phyloP scores from a whole-genome alignment of 2,888 invertebrate genomes.

The Callyntrura guangdongensis region DNA sequence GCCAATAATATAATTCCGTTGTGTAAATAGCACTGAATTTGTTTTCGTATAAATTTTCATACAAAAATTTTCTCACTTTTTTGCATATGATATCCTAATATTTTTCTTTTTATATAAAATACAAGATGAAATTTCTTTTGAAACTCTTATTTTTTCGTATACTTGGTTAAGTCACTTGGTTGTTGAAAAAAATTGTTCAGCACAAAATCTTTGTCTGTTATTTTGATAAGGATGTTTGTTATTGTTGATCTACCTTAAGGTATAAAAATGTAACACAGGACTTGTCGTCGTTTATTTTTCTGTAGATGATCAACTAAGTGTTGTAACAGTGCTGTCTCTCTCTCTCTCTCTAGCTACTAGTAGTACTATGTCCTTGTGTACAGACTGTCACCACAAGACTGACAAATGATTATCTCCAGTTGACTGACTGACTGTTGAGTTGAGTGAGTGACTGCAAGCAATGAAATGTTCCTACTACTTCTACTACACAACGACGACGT shows the following conservation, averaged over 20 bases:
- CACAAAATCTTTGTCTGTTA: not conserved
- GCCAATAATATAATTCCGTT: not conserved
- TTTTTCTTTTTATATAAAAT: not conserved
- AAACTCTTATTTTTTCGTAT: slow-evolving; percentile 56
- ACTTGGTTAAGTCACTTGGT: slow-evolving; percentile 58
- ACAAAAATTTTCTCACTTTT: not conserved
- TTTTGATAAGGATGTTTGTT: slow-evolving; percentile 14
- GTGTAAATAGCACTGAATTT: not conserved
- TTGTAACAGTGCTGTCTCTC: slow-evolving; percentile 5
- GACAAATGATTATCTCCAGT: slow-evolving; percentile 79
- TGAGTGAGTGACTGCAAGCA: slow-evolving; percentile 70
- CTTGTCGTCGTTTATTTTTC: not conserved
- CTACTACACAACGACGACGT: slow-evolving; percentile 6
- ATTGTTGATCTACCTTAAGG: slow-evolving; percentile 56
- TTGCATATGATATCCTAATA: slow-evolving; percentile 8
- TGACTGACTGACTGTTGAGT: slow-evolving; percentile 75
- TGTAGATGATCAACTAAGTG: slow-evolving; percentile 2
- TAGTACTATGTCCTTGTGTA: slow-evolving; percentile 71
- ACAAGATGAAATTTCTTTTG: slow-evolving; percentile 1
- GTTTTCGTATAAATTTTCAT: slow-evolving; percentile 10
- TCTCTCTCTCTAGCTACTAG: slow-evolving; percentile 2
- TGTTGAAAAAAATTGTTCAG: not conserved
- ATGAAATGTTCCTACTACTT: slow-evolving; percentile 60
- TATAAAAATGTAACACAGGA: slow-evolving; percentile 45
- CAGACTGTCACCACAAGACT: slow-evolving; percentile 80